These are phyloP conservation scores for Sinelater perroti DNA, from an alignment of 2,888 invertebrate genomes.

Conservation along the genomic window DNA sequence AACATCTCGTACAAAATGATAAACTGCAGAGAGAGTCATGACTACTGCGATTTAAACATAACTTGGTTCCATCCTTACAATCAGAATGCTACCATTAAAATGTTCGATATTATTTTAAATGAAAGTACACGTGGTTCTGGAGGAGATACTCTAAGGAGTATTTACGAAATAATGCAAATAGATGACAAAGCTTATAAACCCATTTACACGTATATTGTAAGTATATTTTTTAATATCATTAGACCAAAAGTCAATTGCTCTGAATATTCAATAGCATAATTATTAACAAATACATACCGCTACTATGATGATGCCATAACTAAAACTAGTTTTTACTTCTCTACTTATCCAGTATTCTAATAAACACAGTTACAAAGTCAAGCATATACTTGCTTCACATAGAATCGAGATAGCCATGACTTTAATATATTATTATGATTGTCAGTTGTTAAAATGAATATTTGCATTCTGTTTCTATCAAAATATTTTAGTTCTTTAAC, in stretches of 20 bases:
- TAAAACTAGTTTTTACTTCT: no score
- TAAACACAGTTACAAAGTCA: no score
- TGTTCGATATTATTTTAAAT: conserved; percentile 53
- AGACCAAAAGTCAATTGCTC: conserved; percentile 5
- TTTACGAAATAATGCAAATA: conserved; percentile 50
- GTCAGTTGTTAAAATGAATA: no score
- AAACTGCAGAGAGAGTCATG: conserved; percentile 46
- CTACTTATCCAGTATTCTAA: no score
- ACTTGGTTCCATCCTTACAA: conserved; percentile 55
- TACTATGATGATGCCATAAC: no score
- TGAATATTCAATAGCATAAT: no score
- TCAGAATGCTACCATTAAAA: conserved; percentile 53
- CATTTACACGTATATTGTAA: conserved; percentile 38
- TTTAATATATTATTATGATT: no score
- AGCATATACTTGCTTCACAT: no score
- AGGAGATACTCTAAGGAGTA: conserved; percentile 42
- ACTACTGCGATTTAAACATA: conserved; percentile 54
- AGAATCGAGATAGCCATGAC: no score
- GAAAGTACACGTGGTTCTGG: conserved; percentile 38
- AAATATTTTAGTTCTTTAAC: no score
- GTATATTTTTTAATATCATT: conserved; percentile 1
- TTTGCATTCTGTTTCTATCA: no score
- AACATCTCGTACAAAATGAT: conserved; percentile 53
- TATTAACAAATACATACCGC: no score
- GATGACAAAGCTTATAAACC: conserved; percentile 44